phyloP scores from a whole-genome alignment of 2,797 vertebrate species.

The Hapalemur alaotrensis region DNA sequence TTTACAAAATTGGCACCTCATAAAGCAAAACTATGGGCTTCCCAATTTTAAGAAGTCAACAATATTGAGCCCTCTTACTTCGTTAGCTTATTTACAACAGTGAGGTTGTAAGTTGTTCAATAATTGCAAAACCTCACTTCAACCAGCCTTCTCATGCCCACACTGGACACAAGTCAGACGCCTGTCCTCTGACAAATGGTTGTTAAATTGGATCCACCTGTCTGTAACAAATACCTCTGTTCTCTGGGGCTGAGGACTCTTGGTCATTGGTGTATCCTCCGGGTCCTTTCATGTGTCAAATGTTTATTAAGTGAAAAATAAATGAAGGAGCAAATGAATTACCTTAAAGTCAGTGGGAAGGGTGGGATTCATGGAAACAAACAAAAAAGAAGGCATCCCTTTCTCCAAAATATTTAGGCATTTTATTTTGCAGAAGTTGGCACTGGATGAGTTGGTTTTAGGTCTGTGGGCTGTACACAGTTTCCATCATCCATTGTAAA shows the following conservation, averaged over 20 bases:
- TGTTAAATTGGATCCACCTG: neutral
- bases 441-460: neutral
- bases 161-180: neutral
- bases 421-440: neutral
- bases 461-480: neutral
- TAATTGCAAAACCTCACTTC: neutral
- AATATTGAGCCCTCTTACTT: neutral
- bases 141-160: neutral
- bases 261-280: rapidly evolving
- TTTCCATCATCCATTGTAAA: slow-evolving; percentile 52
- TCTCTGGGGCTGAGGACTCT: neutral
- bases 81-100: neutral
- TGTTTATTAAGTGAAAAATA: neutral
- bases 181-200: neutral
- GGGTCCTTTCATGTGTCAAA: neutral
- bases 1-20: neutral
- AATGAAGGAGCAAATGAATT: neutral
- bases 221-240: neutral
- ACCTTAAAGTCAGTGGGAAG: neutral
- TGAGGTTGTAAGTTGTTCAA: neutral
- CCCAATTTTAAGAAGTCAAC: neutral
- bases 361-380: neutral
- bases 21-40: neutral
- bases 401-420: neutral
- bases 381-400: neutral